A percentile compares a stretch with the other conserved stretches of the same genome.
phyloP scores from a whole-genome alignment of 2,797 vertebrate species.

The Periparus ater region DNA sequence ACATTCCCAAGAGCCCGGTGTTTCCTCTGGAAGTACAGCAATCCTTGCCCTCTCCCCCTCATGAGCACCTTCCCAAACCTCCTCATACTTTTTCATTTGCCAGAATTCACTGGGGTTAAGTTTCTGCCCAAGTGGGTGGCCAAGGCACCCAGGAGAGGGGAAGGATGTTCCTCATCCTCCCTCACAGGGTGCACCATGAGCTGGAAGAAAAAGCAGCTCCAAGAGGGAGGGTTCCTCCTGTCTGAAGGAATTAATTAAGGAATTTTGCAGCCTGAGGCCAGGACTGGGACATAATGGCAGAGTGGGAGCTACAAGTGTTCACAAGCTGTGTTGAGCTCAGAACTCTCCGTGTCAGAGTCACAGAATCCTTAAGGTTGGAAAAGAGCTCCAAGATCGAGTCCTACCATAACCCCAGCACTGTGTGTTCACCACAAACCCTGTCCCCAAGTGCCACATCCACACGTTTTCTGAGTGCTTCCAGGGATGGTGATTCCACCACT shows the following conservation, averaged over 20 bases:
- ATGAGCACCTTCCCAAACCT: fast-evolving
- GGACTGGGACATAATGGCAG: not conserved
- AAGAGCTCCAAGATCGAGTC: not conserved
- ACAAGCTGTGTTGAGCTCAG: not conserved
- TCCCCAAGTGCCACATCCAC: not conserved
- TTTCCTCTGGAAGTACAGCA: not conserved
- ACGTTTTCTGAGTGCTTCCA: fast-evolving
- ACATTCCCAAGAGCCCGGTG: fast-evolving
- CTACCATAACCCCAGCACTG: not conserved
- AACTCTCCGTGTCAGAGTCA: not conserved
- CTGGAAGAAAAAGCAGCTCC: not conserved
- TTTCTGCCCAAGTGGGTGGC: fast-evolving
- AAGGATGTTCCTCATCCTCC: not conserved
- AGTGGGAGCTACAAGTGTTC: not conserved
- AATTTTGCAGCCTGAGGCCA: not conserved
- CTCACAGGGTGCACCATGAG: not conserved
- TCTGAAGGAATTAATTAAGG: not conserved
- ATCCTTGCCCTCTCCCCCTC: not conserved
- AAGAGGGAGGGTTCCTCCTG: not conserved
- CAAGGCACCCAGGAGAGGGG: not conserved
- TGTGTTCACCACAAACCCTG: not conserved
- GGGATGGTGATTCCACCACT: not conserved
- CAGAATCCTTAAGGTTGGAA: not conserved
- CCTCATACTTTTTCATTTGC: fast-evolving
- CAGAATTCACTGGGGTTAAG: fast-evolving